Percentiles rank a stretch among this genome's conserved stretches.
Conservation (phyloP, 1,140 invertebrate species). For the Drosophila busckii region DNA sequence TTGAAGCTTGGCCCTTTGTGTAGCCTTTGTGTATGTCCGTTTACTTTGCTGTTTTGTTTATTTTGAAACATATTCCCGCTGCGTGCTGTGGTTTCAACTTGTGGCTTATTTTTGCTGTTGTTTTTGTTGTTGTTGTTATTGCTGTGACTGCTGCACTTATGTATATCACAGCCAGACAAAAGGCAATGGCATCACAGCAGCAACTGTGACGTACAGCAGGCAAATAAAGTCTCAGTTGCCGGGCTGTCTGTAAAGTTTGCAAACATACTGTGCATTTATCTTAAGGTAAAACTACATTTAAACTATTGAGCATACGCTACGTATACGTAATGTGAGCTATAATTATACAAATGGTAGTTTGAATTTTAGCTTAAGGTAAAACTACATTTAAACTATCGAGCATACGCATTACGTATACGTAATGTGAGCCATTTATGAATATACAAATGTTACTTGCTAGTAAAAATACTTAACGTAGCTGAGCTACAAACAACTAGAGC, state of each 20-base stretch:
- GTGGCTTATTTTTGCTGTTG: conserved; percentile 1
- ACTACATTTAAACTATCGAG: too few species aligned
- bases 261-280: too few species aligned
- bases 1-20: background rate
- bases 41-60: conserved; percentile 28
- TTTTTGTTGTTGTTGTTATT: conserved; percentile 3
- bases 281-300: too few species aligned
- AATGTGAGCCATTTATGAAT: too few species aligned
- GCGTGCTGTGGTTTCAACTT: conserved; percentile 30
- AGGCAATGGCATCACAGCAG: background rate
- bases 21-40: conserved; percentile 20
- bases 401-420: too few species aligned
- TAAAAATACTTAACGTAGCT: too few species aligned
- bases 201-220: too few species aligned
- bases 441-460: too few species aligned
- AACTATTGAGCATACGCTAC: too few species aligned
- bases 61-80: conserved; percentile 33
- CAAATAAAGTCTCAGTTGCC: conserved; percentile 20
- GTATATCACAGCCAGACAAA: conserved; percentile 28
- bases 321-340: too few species aligned
- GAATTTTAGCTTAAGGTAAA: too few species aligned
- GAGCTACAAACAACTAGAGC: conserved; percentile 1
- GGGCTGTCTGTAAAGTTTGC: conserved; percentile 18
- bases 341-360: too few species aligned
- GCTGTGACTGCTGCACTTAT: conserved; percentile 16